A percentile compares a stretch with the other conserved stretches of the same genome.
These are phyloP conservation scores for Dynastes tityus DNA, from an alignment of 2,888 invertebrate genomes.

Conservation along the genomic window DNA sequence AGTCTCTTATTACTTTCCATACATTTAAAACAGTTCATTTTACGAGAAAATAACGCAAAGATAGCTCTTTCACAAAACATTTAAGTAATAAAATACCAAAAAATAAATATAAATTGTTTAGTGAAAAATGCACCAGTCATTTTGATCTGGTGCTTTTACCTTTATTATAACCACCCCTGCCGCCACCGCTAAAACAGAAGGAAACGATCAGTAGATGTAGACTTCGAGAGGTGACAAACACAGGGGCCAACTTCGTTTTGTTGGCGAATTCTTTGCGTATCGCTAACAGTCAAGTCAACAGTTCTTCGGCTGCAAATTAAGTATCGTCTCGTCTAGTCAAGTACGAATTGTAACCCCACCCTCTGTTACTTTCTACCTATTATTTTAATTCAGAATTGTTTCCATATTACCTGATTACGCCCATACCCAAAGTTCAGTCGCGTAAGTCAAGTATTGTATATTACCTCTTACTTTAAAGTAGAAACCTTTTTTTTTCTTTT, in stretches of 20 bases:
- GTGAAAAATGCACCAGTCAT: conserved; percentile 82
- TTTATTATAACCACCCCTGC: conserved; percentile 97
- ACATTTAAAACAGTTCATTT: no score
- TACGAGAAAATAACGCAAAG: conserved; percentile 10
- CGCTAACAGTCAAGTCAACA: conserved; percentile 64
- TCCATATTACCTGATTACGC: background rate
- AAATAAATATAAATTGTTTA: conserved; percentile 64
- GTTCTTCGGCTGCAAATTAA: conserved; percentile 62
- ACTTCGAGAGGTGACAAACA: conserved; percentile 65
- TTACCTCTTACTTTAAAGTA: background rate
- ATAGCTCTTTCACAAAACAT: conserved; percentile 57
- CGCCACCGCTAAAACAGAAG: conserved; percentile 94
- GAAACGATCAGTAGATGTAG: conserved; percentile 81
- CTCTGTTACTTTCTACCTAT: conserved; percentile 13
- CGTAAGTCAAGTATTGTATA: conserved; percentile 36
- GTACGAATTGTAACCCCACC: conserved; percentile 30
- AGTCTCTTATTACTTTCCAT: no score
- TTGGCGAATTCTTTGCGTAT: conserved; percentile 63
- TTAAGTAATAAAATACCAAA: conserved; percentile 50
- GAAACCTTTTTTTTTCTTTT: conserved; percentile 19
- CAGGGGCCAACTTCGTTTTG: conserved; percentile 60
- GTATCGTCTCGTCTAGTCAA: conserved; percentile 68
- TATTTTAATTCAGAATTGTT: background rate
- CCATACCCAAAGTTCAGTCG: conserved; percentile 11
- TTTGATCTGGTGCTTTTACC: conserved; percentile 90